phyloP scores from a whole-genome alignment of 2,113 vertebrate species.

The Corythornis cristatus region DNA sequence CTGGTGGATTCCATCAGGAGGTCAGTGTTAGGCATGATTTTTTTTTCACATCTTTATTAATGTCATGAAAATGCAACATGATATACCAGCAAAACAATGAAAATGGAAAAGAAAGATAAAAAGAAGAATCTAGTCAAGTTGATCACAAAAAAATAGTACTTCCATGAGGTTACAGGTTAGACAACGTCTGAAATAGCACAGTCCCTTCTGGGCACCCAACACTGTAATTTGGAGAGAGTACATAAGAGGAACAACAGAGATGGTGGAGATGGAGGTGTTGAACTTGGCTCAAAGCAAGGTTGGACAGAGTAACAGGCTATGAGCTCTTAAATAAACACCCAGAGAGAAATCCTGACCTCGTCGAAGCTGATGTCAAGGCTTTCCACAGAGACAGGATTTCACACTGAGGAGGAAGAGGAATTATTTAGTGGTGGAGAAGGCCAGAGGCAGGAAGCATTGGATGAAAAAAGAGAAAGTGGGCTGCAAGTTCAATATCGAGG shows the following conservation, averaged over 20 bases:
- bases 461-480: background rate
- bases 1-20: constrained; percentile 7
- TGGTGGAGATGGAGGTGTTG: background rate
- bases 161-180: background rate
- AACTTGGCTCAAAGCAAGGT: background rate
- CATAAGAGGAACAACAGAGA: background rate
- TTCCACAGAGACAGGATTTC: background rate
- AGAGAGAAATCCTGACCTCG: constrained; percentile 3
- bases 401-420: fast-evolving
- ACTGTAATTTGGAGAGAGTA: background rate
- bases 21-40: background rate
- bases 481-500: background rate
- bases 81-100: background rate
- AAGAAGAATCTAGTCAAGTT: background rate
- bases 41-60: constrained; percentile 1
- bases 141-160: background rate
- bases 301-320: background rate
- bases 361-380: background rate
- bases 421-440: background rate
- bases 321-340: constrained; percentile 7
- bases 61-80: background rate
- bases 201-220: background rate
- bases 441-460: background rate
- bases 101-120: fast-evolving
- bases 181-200: background rate